Evolutionary conservation across 2,113 vertebrate species (phyloP).

Genomic region (Clarias batrachus): DNA sequence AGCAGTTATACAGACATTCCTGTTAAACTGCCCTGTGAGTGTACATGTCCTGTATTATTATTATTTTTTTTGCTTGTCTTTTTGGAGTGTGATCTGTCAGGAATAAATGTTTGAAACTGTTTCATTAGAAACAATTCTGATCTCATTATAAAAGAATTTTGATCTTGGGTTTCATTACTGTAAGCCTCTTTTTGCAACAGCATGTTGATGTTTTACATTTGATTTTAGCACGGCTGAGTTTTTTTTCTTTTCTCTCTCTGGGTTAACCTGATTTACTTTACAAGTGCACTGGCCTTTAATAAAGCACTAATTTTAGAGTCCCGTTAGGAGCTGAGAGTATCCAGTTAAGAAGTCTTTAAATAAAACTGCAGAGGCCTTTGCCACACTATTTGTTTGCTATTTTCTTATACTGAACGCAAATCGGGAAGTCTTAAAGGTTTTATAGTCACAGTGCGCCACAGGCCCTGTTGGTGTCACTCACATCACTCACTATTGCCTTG

Average conservation of each 20-base stretch:
- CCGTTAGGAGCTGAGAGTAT: neutral
- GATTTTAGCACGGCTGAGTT: too few relatives aligned
- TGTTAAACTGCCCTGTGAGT: neutral
- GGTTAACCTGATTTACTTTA: neutral
- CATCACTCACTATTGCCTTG: constrained; percentile 41
- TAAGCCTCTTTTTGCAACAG: neutral
- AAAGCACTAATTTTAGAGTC: neutral
- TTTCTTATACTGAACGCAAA: neutral
- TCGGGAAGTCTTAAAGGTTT: neutral
- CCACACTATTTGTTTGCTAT: neutral
- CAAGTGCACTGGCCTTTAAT: constrained; percentile 1
- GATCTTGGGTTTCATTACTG: neutral
- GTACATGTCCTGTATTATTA: neutral
- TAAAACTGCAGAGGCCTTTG: neutral
- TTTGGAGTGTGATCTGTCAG: too few relatives aligned
- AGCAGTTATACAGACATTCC: neutral
- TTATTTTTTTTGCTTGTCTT: neutral
- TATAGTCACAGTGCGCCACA: neutral
- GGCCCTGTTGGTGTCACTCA: constrained; percentile 43
- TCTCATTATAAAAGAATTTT: neutral
- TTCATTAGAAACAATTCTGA: neutral
- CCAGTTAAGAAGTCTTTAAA: neutral
- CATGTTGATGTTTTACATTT: neutral
- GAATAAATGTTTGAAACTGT: neutral
- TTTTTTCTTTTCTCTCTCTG: neutral